phyloP scores from a whole-genome alignment of 1,140 invertebrate genomes.

The Dinoponera quadriceps region DNA sequence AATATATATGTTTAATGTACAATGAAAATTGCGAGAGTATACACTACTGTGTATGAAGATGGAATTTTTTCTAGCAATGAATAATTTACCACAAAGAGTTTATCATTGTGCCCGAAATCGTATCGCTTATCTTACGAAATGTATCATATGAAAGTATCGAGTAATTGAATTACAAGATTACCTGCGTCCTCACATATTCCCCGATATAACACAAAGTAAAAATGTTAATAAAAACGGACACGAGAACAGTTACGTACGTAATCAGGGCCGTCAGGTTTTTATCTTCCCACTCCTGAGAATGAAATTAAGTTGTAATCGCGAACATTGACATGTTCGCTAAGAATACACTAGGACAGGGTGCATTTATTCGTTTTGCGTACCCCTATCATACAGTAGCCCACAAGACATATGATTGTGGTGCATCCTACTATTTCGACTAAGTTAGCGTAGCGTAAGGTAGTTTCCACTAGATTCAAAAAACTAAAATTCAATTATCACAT shows the following conservation, averaged over 20 bases:
- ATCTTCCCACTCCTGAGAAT: conserved; percentile 63
- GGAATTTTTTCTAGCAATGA: too few relatives aligned
- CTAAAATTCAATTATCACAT: conserved; percentile 57
- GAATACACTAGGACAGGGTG: not conserved
- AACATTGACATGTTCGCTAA: not conserved
- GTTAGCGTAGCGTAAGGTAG: conserved; percentile 69
- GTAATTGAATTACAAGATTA: conserved; percentile 11
- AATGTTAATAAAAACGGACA: conserved; percentile 61
- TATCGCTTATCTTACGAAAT: too few relatives aligned
- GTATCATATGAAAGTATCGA: too few relatives aligned
- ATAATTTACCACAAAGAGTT: too few relatives aligned
- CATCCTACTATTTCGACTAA: conserved; percentile 68
- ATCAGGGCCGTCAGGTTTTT: conserved; percentile 46
- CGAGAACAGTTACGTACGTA: conserved; percentile 50
- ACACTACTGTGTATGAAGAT: too few relatives aligned
- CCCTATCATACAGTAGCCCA: conserved; percentile 74
- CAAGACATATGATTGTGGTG: conserved; percentile 73
- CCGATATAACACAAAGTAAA: conserved; percentile 53
- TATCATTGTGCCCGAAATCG: too few relatives aligned
- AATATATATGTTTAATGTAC: not conserved
- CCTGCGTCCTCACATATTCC: conserved; percentile 64
- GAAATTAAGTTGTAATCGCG: conserved; percentile 4
- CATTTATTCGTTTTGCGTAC: conserved; percentile 51
- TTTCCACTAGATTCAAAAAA: conserved; percentile 68
- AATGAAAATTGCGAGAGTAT: too few relatives aligned